phyloP scores from a whole-genome alignment of 1,140 invertebrate species.

The Drosophila lowei region DNA sequence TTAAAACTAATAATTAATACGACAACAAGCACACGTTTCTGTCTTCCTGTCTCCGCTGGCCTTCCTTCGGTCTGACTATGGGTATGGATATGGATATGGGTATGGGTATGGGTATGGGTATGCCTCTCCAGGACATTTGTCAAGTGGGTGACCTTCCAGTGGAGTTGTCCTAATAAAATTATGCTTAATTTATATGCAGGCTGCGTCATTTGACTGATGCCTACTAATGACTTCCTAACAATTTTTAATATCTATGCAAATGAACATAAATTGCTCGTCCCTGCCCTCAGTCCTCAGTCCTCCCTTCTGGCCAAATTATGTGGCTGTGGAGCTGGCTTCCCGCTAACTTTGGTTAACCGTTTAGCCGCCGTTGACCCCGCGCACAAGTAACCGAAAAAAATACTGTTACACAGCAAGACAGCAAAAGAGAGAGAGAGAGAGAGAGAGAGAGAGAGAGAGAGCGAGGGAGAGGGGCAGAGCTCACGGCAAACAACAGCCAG shows the following conservation, averaged over 20 bases:
- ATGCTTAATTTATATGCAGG: conserved; percentile 81
- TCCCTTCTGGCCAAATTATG: conserved; percentile 43
- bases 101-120: too few relatives aligned
- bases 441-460: conserved; percentile 11
- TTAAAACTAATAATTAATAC: conserved; percentile 81
- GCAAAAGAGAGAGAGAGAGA: conserved; percentile 25
- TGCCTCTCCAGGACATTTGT: conserved; percentile 55
- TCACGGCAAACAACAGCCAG: conserved; percentile 35
- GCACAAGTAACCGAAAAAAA: conserved; percentile 43
- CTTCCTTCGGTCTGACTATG: background rate
- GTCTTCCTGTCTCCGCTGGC: background rate
- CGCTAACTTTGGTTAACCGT: conserved; percentile 75
- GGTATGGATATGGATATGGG: too few relatives aligned
- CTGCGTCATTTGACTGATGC: conserved; percentile 81
- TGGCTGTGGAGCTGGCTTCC: conserved; percentile 11
- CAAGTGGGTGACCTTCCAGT: conserved; percentile 57
- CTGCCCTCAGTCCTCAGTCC: conserved; percentile 17
- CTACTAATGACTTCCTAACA: conserved; percentile 81
- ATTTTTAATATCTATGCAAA: conserved; percentile 82
- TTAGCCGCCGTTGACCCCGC: conserved; percentile 65
- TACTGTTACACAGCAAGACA: conserved; percentile 5
- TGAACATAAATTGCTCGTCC: conserved; percentile 79
- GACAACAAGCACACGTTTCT: conserved; percentile 58
- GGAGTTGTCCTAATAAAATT: conserved; percentile 73
- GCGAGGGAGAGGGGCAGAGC: conserved; percentile 19